These are phyloP conservation scores for Himalopsyche phryganea DNA, from an alignment of 1,140 invertebrate genomes.

Conservation along the genomic window DNA sequence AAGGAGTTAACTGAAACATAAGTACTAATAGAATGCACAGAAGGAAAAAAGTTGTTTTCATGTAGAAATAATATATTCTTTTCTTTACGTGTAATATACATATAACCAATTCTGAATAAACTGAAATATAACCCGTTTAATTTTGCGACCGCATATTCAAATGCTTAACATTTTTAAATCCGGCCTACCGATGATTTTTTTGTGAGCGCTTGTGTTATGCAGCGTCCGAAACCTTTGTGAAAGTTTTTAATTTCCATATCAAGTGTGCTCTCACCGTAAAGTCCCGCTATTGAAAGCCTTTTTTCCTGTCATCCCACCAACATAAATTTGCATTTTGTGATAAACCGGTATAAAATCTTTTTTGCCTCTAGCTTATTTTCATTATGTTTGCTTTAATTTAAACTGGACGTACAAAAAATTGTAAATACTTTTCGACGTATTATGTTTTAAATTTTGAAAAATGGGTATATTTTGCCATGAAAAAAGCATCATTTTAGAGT, in stretches of 20 bases:
- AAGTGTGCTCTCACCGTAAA: conserved; percentile 30
- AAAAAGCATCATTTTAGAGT: not conserved
- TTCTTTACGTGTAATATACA: too few species aligned
- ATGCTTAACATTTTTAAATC: not conserved
- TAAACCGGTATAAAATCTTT: conserved; percentile 8
- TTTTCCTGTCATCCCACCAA: conserved; percentile 24
- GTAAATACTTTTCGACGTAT: not conserved
- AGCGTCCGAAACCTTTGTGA: conserved; percentile 21
- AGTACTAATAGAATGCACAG: too few species aligned
- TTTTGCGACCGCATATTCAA: not conserved
- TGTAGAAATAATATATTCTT: too few species aligned
- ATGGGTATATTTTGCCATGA: too few species aligned
- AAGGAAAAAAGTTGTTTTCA: too few species aligned
- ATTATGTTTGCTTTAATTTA: conserved; percentile 10
- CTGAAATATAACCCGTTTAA: not conserved
- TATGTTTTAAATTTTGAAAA: not conserved
- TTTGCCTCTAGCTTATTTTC: conserved; percentile 4
- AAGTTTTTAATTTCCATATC: conserved; percentile 36
- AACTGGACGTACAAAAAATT: conserved; percentile 4
- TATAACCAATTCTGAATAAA: not conserved
- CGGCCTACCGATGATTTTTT: not conserved
- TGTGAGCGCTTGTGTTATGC: conserved; percentile 3
- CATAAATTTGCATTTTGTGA: conserved; percentile 33
- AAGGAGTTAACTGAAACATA: too few species aligned
- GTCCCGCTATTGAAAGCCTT: conserved; percentile 22